phyloP scores from a whole-genome alignment of 2,797 vertebrate species.

The Allobates femoralis region DNA sequence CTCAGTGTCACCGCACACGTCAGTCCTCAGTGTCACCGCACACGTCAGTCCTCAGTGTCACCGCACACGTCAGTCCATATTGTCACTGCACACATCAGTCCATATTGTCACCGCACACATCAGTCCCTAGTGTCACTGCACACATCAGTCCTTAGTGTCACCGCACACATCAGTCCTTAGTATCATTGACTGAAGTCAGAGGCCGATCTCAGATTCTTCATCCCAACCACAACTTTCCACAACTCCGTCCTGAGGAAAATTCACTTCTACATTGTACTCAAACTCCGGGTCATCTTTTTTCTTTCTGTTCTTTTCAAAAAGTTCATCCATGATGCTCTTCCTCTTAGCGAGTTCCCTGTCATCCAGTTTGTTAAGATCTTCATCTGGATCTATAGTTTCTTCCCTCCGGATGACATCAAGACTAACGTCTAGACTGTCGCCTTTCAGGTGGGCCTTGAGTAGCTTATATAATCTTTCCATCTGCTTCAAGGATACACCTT shows the following conservation, averaged over 20 bases:
- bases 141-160: too few relatives aligned
- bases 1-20: too few relatives aligned
- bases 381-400: constrained; percentile 79
- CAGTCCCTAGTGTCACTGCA: too few relatives aligned
- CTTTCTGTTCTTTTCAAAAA: constrained; percentile 89
- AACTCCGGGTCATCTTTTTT: constrained; percentile 88
- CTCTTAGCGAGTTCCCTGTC: constrained; percentile 85
- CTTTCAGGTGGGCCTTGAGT: constrained; percentile 82
- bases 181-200: constrained; percentile 71
- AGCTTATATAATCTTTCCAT: constrained; percentile 84
- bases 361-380: constrained; percentile 91
- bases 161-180: background rate
- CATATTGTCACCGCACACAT: too few relatives aligned
- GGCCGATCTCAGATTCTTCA: constrained; percentile 81
- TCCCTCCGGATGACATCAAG: constrained; percentile 79
- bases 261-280: constrained; percentile 87
- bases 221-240: constrained; percentile 91
- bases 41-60: too few relatives aligned
- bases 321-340: constrained; percentile 90
- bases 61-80: too few relatives aligned
- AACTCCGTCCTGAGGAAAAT: constrained; percentile 80
- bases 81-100: too few relatives aligned
- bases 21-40: too few relatives aligned
- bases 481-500: constrained; percentile 82
- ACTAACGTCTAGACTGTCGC: constrained; percentile 78